A percentile compares a stretch with the other conserved stretches of the same genome.
These are phyloP conservation scores for Chelidonichthys spinosus DNA, from an alignment of 2,797 vertebrate species.

Conservation along the genomic window DNA sequence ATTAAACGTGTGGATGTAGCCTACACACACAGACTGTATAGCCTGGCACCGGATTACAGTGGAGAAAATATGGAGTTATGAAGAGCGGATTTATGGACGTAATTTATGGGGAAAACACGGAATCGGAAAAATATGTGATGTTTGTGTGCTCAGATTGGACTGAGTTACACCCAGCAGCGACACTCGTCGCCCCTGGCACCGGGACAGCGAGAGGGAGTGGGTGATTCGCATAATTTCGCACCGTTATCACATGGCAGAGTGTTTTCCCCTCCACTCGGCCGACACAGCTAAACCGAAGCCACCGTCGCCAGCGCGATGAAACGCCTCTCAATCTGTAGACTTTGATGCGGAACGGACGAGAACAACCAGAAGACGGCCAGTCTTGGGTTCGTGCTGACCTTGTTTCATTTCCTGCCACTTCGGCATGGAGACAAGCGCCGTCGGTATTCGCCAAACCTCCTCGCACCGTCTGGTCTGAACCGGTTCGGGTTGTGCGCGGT, in stretches of 20 bases:
- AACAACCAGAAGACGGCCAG: background rate
- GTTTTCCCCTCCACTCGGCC: constrained; percentile 5
- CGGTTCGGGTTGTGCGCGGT: constrained; percentile 84
- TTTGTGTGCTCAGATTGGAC: background rate
- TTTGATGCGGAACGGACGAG: too few relatives aligned
- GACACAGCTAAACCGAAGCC: constrained; percentile 1
- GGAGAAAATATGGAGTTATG: background rate
- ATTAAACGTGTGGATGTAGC: too few relatives aligned
- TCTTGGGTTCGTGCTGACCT: constrained; percentile 21
- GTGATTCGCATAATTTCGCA: constrained; percentile 60
- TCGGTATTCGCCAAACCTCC: constrained; percentile 73
- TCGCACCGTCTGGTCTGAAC: constrained; percentile 85
- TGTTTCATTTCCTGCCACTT: constrained; percentile 68
- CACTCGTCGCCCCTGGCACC: background rate
- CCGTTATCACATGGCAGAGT: constrained; percentile 39
- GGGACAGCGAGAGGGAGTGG: constrained; percentile 43
- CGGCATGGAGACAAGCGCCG: constrained; percentile 56
- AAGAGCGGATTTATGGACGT: background rate
- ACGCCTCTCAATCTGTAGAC: background rate
- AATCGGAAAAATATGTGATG: background rate
- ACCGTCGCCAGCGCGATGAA: background rate
- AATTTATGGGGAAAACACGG: background rate
- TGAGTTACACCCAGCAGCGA: too few relatives aligned
- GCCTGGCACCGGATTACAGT: background rate
- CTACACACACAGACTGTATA: background rate